Conservation (phyloP, 2,888 invertebrate species). For the Dexiosoma caninum region DNA sequence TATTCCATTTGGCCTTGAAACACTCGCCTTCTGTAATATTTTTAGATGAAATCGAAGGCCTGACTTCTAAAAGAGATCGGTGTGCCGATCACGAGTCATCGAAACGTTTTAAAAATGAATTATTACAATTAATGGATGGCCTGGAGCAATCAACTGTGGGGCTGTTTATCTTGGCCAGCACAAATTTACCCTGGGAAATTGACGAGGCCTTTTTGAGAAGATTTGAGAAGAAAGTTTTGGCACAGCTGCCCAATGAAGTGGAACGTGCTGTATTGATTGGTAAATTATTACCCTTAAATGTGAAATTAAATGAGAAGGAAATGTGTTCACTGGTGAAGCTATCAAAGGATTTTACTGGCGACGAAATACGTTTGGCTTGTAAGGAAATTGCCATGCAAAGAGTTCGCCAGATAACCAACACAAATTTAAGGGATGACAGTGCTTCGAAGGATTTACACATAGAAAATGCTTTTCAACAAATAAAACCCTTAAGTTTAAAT, state of each 20-base stretch:
- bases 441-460: constrained; percentile 52
- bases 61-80: constrained; percentile 83
- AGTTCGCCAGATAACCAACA: constrained; percentile 81
- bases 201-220: constrained; percentile 92
- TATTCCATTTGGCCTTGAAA: constrained; percentile 91
- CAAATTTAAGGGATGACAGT: constrained; percentile 41
- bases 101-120: constrained; percentile 91
- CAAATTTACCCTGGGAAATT: constrained; percentile 95
- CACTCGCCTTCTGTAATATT: constrained; percentile 94
- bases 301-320: constrained; percentile 66
- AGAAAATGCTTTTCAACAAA: constrained; percentile 71
- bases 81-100: constrained; percentile 90
- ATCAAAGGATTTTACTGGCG: constrained; percentile 90
- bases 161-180: constrained; percentile 88
- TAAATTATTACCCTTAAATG: constrained; percentile 79
- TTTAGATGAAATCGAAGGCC: constrained; percentile 93
- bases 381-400: constrained; percentile 93
- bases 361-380: constrained; percentile 90
- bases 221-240: constrained; percentile 90
- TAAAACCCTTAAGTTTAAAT: constrained; percentile 79
- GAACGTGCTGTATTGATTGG: constrained; percentile 85
- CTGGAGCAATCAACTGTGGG: constrained; percentile 81
- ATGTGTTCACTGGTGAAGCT: constrained; percentile 78
- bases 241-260: constrained; percentile 85
- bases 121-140: constrained; percentile 92